A percentile compares a stretch with the other conserved stretches of the same genome.
These are phyloP conservation scores for Danio albolineatus DNA, from an alignment of 2,797 vertebrate genomes.

Conservation along the genomic window DNA sequence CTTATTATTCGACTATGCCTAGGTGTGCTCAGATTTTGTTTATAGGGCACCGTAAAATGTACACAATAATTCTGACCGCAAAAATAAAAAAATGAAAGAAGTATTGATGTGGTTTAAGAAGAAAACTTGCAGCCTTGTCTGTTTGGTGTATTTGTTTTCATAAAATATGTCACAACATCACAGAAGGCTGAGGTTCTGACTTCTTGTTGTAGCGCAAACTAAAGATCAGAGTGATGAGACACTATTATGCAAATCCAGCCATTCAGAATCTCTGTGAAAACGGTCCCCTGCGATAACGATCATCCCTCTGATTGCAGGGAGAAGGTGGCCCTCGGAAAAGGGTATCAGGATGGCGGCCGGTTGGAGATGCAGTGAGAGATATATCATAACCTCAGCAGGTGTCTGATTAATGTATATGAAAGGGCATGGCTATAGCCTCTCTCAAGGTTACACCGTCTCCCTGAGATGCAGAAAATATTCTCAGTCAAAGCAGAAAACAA, in stretches of 20 bases:
- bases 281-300: constrained; percentile 83
- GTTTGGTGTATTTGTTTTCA: background rate
- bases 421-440: constrained; percentile 32
- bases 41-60: background rate
- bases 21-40: no score
- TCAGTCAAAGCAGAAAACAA: constrained; percentile 30
- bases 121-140: background rate
- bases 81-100: background rate
- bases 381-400: constrained; percentile 63
- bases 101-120: background rate
- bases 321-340: constrained; percentile 49
- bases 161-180: background rate
- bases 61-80: background rate
- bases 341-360: constrained; percentile 44
- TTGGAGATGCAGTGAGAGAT: constrained; percentile 39
- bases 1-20: no score
- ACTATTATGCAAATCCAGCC: constrained; percentile 95
- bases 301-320: constrained; percentile 94
- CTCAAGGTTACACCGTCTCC: constrained; percentile 53
- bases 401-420: constrained; percentile 54
- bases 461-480: background rate
- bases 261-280: constrained; percentile 33
- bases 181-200: constrained; percentile 74
- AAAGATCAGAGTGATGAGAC: constrained; percentile 92
- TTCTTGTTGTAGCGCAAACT: constrained; percentile 87